These are phyloP conservation scores for Dermochelys coriacea DNA, from an alignment of 2,797 vertebrate species.

Conservation along the genomic window DNA sequence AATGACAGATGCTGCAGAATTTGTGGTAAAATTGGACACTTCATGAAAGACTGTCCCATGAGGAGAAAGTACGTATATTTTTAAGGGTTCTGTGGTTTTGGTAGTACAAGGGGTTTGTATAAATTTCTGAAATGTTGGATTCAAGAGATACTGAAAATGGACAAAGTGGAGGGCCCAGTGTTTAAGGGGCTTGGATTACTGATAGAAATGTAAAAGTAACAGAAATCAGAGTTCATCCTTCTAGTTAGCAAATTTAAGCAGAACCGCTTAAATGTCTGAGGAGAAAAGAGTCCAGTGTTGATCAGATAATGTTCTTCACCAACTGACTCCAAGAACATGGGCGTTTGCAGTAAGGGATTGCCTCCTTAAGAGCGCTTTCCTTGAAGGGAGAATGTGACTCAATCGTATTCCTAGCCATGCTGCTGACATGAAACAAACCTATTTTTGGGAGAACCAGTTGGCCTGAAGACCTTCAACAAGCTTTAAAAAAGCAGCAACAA, in stretches of 20 bases:
- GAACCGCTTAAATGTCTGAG: neutral
- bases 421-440: neutral
- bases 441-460: neutral
- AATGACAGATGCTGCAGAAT: slow-evolving; percentile 97
- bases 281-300: neutral
- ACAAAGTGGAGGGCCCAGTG: neutral
- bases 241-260: neutral
- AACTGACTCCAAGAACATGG: neutral
- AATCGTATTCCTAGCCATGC: neutral
- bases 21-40: slow-evolving; percentile 98
- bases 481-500: neutral
- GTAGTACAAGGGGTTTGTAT: neutral
- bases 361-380: neutral
- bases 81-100: neutral
- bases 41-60: slow-evolving; percentile 96
- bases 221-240: neutral
- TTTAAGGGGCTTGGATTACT: neutral
- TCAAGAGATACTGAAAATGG: neutral
- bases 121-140: neutral
- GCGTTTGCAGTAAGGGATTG: neutral
- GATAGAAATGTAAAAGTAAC: neutral
- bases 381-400: neutral
- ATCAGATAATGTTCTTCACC: neutral
- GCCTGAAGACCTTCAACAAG: neutral
- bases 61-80: slow-evolving; percentile 87